Percentiles rank a stretch among this genome's conserved stretches.
These are phyloP conservation scores for Carcinoscorpius rotundicauda DNA, from an alignment of 1,140 invertebrate species.

Conservation along the genomic window DNA sequence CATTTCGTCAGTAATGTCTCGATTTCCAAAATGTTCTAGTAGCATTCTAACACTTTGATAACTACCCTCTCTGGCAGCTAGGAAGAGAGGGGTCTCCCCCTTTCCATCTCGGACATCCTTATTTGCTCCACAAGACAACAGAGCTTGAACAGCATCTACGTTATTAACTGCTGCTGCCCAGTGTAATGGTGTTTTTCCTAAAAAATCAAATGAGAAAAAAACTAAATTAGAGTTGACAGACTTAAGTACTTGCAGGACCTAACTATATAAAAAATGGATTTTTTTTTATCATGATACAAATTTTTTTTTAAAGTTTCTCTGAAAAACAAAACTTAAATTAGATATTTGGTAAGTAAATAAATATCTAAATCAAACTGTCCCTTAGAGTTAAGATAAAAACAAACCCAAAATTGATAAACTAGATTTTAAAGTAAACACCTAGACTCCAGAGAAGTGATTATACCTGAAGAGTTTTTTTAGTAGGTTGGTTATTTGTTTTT, in stretches of 20 bases:
- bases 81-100: conserved; percentile 90
- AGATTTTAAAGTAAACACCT: no score
- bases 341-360: no score
- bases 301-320: background rate
- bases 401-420: no score
- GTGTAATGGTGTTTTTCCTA: conserved; percentile 75
- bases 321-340: no score
- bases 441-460: no score
- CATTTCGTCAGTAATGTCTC: conserved; percentile 97
- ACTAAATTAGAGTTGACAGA: no score
- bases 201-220: background rate
- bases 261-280: background rate
- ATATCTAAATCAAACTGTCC: no score
- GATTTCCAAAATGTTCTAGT: conserved; percentile 81
- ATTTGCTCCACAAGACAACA: conserved; percentile 83
- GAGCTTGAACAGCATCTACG: conserved; percentile 81
- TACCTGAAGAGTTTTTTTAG: no score
- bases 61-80: conserved; percentile 86
- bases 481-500: no score
- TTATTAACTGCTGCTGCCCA: conserved; percentile 97
- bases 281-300: conserved; percentile 1
- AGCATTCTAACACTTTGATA: conserved; percentile 82
- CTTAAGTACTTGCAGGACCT: no score
- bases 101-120: conserved; percentile 91
- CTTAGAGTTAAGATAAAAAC: no score